phyloP scores from a whole-genome alignment of 2,113 vertebrate species.

The Megaceryle maxima region DNA sequence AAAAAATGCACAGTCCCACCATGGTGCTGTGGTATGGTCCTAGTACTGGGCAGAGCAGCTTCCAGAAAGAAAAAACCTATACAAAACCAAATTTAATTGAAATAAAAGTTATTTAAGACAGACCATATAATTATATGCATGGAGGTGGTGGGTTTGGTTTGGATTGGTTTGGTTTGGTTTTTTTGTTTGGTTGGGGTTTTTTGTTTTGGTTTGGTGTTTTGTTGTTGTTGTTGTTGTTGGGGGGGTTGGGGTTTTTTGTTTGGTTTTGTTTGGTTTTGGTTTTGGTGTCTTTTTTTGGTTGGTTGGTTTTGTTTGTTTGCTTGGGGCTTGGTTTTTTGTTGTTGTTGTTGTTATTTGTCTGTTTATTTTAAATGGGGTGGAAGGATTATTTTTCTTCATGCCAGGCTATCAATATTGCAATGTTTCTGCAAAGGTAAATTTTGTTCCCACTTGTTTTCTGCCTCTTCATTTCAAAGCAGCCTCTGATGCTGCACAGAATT shows the following conservation, averaged over 20 bases:
- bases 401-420: background rate
- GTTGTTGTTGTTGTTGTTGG: too few species aligned
- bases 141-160: too few species aligned
- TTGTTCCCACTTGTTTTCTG: background rate
- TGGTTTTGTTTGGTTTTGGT: too few species aligned
- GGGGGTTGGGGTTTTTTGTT: too few species aligned
- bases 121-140: accelerated
- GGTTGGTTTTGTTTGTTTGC: too few species aligned
- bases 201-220: too few species aligned
- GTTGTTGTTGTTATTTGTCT: too few species aligned
- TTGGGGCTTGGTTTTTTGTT: too few species aligned
- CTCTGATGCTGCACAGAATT: background rate
- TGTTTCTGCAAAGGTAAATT: background rate
- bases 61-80: background rate
- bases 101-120: background rate
- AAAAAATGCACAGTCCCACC: background rate
- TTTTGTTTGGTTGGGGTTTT: too few species aligned
- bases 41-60: background rate
- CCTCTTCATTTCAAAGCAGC: background rate
- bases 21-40: background rate
- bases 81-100: background rate
- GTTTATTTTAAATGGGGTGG: background rate
- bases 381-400: background rate
- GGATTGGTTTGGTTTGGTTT: too few species aligned
- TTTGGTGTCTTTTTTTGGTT: too few species aligned